Evolutionary conservation across 2,113 vertebrate genomes (phyloP).

Genomic region (Eudyptes chrysolophus): DNA sequence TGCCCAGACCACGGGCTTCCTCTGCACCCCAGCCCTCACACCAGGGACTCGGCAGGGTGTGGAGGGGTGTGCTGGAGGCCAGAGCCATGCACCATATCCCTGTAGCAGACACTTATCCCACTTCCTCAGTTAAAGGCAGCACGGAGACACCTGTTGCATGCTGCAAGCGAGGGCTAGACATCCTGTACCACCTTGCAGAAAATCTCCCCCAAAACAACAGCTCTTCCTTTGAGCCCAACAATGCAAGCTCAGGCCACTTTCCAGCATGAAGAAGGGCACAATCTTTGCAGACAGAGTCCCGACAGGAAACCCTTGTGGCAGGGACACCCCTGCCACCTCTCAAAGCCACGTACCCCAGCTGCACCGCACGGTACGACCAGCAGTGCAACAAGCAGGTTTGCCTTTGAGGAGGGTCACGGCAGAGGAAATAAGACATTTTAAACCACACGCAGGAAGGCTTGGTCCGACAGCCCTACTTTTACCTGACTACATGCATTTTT

Average conservation of each 20-base stretch:
- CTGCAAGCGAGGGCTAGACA: background rate
- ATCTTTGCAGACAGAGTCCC: background rate
- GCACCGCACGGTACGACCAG: fast-evolving
- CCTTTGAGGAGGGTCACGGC: background rate
- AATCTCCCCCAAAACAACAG: background rate
- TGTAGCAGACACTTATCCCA: background rate
- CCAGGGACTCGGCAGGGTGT: fast-evolving
- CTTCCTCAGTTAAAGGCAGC: background rate
- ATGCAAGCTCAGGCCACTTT: background rate
- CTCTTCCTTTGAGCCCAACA: background rate
- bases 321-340: background rate
- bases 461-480: background rate
- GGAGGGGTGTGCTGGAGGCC: background rate
- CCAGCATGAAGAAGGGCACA: background rate
- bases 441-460: background rate
- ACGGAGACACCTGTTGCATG: fast-evolving
- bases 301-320: background rate
- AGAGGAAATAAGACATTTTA: background rate
- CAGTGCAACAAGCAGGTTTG: background rate
- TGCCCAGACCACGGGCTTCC: fast-evolving
- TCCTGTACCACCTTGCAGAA: background rate
- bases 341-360: fast-evolving
- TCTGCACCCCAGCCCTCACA: background rate
- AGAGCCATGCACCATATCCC: background rate
- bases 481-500: fast-evolving